Evolutionary conservation across 1,140 invertebrate genomes (phyloP).

Genomic region (Drosophila ohnishii): DNA sequence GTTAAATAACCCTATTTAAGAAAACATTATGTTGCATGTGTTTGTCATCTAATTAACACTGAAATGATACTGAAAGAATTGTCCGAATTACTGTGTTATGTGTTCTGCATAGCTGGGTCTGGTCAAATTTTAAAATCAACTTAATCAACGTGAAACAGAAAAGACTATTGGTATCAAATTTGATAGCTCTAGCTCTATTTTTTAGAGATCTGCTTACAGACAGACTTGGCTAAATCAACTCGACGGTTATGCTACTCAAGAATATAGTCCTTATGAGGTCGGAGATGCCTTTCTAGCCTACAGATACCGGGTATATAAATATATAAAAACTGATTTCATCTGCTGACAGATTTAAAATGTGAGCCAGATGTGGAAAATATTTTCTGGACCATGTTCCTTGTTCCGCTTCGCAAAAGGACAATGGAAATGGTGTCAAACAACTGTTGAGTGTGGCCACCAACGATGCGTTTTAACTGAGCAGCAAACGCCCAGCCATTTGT

Average conservation of each 20-base stretch:
- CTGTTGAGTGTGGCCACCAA: slow-evolving; percentile 64
- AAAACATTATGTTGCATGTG: too few species aligned
- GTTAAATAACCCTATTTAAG: too few species aligned
- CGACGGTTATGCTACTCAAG: neutral
- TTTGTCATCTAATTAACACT: too few species aligned
- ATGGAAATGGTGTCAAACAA: slow-evolving; percentile 64
- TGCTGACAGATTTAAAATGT: slow-evolving; percentile 44
- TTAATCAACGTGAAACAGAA: too few species aligned
- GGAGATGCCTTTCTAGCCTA: too few species aligned
- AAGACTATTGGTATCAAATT: too few species aligned
- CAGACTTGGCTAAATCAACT: neutral
- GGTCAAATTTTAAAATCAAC: too few species aligned
- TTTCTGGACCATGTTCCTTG: slow-evolving; percentile 32
- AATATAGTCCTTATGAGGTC: neutral
- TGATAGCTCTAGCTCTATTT: too few species aligned
- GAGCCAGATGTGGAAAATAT: slow-evolving; percentile 54
- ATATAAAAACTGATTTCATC: slow-evolving; percentile 5
- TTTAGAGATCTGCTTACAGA: neutral
- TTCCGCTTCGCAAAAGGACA: slow-evolving; percentile 20
- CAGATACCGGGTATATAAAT: neutral
- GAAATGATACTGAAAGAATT: too few species aligned
- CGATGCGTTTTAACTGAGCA: slow-evolving; percentile 27
- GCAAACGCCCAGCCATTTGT: slow-evolving; percentile 69
- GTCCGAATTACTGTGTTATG: too few species aligned
- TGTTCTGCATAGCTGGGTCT: too few species aligned